Evolutionary conservation across 2,888 invertebrate genomes (phyloP), one percentile per base, ranked within the genome.

Genomic region (Athalia rosae): DNA sequence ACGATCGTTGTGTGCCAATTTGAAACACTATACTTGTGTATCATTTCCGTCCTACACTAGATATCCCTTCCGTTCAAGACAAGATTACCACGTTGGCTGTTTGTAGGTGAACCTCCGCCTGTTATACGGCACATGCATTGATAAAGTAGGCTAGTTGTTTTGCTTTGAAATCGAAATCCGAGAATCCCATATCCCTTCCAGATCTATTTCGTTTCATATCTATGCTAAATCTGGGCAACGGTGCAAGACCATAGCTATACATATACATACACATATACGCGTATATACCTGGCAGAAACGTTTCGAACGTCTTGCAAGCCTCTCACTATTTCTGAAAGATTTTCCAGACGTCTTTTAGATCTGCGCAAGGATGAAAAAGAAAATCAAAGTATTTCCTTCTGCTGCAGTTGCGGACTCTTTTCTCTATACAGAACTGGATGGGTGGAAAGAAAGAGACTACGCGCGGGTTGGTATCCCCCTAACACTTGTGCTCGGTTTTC

Each of bases 131-230:
- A 2, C 2, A 28, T 28, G 28, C 43, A 11, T 43, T 69, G 56
- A 69, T 69, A 41, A n/a, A 50, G 56, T 28, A 53, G 76, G 53
- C 41, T 63, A 53, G 53, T 66, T 56, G 59, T 59, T 66, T 58
- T 66, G 59, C 8, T 73, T 28, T 28, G 28, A 2, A 28, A 28
- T 28, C 28, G 28, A 28, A 28, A 28, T 28, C 13, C 59, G 47
- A 5, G 59, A 76, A 76, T 66, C 47, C 66, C 47, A 11, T 45
- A 59, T 66, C 64, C 8, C 8, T 56, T 58, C 47, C 8, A 45
- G 58, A 66, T 76, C 76, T 76, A 58, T 76, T 15, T 66, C 47
- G 56, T 58, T 63, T 66, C 66, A 76, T 76, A 76, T 76, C 76
- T 76, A 76, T 76, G 76, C 66, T 66, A 76, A 76, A 66, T 66